Evolutionary conservation across 2,797 vertebrate genomes (phyloP).

Genomic region (Coracias cyanogaster): DNA sequence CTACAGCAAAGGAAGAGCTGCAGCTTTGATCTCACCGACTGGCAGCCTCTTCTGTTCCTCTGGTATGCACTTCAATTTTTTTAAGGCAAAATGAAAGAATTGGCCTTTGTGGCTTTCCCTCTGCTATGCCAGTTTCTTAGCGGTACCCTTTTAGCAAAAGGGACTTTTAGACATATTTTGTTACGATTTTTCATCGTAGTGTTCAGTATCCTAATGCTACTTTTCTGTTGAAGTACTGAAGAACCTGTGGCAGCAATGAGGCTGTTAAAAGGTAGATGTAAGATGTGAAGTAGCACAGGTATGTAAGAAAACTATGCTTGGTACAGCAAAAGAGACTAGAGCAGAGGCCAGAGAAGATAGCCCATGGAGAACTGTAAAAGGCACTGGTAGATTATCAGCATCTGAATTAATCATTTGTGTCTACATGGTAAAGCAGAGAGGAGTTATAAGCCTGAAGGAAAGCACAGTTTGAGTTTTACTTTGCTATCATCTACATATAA

Average conservation of each 20-base stretch:
- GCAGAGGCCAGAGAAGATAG: not conserved
- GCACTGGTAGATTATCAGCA: not conserved
- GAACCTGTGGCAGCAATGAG: not conserved
- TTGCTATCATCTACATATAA: not conserved
- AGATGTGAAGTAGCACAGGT: not conserved
- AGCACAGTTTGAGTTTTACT: not conserved
- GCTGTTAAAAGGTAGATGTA: not conserved
- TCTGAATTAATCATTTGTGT: not conserved
- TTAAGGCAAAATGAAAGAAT: not conserved
- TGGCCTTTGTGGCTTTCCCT: not conserved
- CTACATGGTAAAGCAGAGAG: not conserved
- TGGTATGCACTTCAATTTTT: not conserved
- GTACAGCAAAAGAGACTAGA: not conserved
- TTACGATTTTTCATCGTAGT: slow-evolving; percentile 5
- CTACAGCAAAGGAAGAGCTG: not conserved
- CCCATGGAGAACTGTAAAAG: not conserved
- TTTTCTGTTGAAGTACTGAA: not conserved
- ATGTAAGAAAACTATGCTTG: not conserved
- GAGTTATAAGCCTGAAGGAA: not conserved
- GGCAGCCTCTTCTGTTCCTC: not conserved
- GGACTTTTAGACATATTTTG: not conserved
- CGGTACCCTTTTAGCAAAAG: not conserved
- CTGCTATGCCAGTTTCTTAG: not conserved
- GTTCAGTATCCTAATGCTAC: not conserved
- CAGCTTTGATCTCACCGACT: slow-evolving; percentile 32